These are phyloP conservation scores for Phasia obesa DNA, from an alignment of 2,888 invertebrate species.

Conservation along the genomic window DNA sequence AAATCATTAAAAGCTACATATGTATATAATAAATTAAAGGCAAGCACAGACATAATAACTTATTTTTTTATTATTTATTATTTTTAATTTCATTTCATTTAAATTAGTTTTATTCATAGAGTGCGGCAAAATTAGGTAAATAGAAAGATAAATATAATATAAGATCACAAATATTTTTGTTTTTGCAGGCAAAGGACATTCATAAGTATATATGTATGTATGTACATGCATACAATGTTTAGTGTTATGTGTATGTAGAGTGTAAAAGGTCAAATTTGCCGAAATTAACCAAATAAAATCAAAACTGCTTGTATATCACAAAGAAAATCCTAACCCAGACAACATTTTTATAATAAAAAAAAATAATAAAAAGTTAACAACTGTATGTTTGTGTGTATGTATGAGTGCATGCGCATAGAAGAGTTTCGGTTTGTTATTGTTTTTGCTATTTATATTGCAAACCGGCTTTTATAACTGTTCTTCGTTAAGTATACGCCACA, in stretches of 20 bases:
- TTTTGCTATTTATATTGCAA: background rate
- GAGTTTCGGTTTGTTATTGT: background rate
- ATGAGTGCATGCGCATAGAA: background rate
- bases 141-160: background rate
- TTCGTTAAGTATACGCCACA: background rate
- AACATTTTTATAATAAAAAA: slow-evolving; percentile 4
- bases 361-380: background rate
- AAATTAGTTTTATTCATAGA: background rate
- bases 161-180: background rate
- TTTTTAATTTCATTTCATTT: slow-evolving; percentile 17
- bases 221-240: too few relatives aligned
- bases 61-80: slow-evolving; percentile 1
- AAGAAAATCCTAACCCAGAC: slow-evolving; percentile 39
- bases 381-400: background rate
- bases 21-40: slow-evolving; percentile 46
- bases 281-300: background rate
- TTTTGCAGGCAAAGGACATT: background rate
- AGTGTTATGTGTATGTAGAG: too few relatives aligned
- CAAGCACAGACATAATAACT: slow-evolving; percentile 16
- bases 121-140: background rate
- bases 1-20: slow-evolving; percentile 18
- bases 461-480: background rate
- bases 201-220: background rate
- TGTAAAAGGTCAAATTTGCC: slow-evolving; percentile 46
- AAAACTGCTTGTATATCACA: background rate